Base-by-base conservation (phyloP, 2,797 vertebrate species). In the Sebastes taczanowskii region DNA sequence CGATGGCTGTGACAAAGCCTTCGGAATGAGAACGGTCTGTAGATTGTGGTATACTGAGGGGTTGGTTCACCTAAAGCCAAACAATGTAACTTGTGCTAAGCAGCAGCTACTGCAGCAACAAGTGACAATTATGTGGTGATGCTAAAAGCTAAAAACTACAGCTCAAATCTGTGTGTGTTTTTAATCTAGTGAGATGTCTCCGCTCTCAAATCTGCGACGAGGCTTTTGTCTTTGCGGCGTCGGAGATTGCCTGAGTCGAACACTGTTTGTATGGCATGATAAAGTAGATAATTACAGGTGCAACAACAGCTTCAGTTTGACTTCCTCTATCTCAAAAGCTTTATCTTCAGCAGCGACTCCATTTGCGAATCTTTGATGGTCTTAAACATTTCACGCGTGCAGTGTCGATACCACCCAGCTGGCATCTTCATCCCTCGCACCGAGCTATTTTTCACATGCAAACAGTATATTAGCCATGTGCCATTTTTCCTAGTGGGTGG, bases 371-470 rank as follows among this genome's bases (percentile, higher is more conserved):
- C 53, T 81, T 86, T 84, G 63, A 83, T 86, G 61, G 42, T 35
- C 59, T 65, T 78, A 61, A 80, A 84, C 80, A 84, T 89, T 86
- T 74, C 53, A 86, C 38, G 68, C 72, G 35, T 59, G 20, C 64
- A 55, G 69, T 34, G 53, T 77, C 78, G 64, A 85, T 77, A 66
- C 11, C 63, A 75, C 74, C 73, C 69, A 62, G 73, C 49, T 38
- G 69, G 78, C 67, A 75, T 86, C 61, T 67, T 65, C 53, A 78
- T 81, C 59, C 46, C 23, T 81, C 75, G 81, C 63, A 74, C 22
- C 27, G 6, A 75, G 29, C 53, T 56, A 77, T 89, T 89, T 89
- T 89, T 86, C 72, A 71, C 56, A 83, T 7, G 53, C 49, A 65
- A 6, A 7, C 63, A 27, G 49, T 79, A 49, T 68, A 82, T 83